Base-by-base conservation (phyloP, 2,797 vertebrate genomes). In the Channa striata region DNA sequence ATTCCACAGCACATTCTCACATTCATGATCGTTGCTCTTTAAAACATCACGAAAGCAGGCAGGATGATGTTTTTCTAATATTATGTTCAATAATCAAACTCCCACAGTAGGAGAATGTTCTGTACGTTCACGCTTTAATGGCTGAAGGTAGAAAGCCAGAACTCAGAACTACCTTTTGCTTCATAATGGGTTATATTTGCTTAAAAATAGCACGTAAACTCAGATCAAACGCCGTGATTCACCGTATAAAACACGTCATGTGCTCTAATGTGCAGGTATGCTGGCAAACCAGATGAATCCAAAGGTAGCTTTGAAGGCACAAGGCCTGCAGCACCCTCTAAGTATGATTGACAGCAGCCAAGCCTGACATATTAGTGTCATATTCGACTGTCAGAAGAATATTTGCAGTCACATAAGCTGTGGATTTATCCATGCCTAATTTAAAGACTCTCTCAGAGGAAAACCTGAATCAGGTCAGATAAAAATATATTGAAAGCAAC, bases 301-400 rank as follows among this genome's bases (percentile, higher is more conserved):
- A 43, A 54, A 68, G 70, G 75, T 77, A 81, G 81, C 83, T 87
- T 73, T 71, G 74, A 85, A 69, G 52, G 70, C 73, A 79, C 72
- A 63, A 71, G 62, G 46, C 47, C 73, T 43, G 33, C 81, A 63
- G 59, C 58, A 74, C 37, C 68, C 46, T 62, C 47, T 85, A 90
- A 92, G 88, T 59, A 80, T 88, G 88, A 91, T 6, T 89, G 88
- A 90, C 86, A 87, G 82, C 74, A 78, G 78, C 73, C 80, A 68
- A 52, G 69, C 69, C 70, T 74, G 76, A 79, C 70, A 83, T 78
- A 82, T 84, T 76, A 85, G 58, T 74, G 72, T 60, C 68, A 77
- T 82, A 82, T 83, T 72, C 54, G 65, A 11, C 88, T 85, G 88
- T 85, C 84, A 85, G 61, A 42, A 16, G 51, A 70, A 83, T 90